These are phyloP conservation scores for Drosophila nr. fundita DNA, from an alignment of 2,888 invertebrate genomes.

Conservation along the genomic window DNA sequence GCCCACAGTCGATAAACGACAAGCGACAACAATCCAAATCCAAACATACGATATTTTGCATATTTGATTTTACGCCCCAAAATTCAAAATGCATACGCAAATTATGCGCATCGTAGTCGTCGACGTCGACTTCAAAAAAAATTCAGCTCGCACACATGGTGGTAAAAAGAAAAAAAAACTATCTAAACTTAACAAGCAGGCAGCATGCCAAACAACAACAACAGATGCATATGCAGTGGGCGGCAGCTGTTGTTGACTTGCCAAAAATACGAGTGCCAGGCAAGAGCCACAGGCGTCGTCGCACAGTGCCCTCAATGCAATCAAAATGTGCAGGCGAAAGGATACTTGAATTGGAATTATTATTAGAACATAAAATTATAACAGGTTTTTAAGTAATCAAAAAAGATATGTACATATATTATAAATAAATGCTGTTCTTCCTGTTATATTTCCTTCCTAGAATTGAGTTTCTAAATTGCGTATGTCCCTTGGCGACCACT, in stretches of 20 bases:
- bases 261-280: slow-evolving; percentile 48
- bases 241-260: slow-evolving; percentile 44
- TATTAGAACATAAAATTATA: background rate
- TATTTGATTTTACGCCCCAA: slow-evolving; percentile 76
- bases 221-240: slow-evolving; percentile 47
- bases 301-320: slow-evolving; percentile 42
- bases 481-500: slow-evolving; percentile 36
- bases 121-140: slow-evolving; percentile 43
- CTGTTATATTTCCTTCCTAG: background rate
- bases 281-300: slow-evolving; percentile 39
- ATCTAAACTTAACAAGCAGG: slow-evolving; percentile 69
- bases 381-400: background rate
- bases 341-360: background rate
- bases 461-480: slow-evolving; percentile 6
- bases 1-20: slow-evolving; percentile 20
- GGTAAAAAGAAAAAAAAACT: slow-evolving; percentile 42
- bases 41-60: slow-evolving; percentile 73
- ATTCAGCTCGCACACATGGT: slow-evolving; percentile 66
- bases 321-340: background rate
- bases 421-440: background rate
- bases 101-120: slow-evolving; percentile 74
- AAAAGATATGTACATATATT: background rate
- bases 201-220: slow-evolving; percentile 60
- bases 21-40: slow-evolving; percentile 36
- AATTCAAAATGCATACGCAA: slow-evolving; percentile 77